Percentiles rank a stretch among this genome's conserved stretches.
These are phyloP conservation scores for Poeciliopsis retropinna DNA, from an alignment of 2,113 vertebrate species.

Conservation along the genomic window DNA sequence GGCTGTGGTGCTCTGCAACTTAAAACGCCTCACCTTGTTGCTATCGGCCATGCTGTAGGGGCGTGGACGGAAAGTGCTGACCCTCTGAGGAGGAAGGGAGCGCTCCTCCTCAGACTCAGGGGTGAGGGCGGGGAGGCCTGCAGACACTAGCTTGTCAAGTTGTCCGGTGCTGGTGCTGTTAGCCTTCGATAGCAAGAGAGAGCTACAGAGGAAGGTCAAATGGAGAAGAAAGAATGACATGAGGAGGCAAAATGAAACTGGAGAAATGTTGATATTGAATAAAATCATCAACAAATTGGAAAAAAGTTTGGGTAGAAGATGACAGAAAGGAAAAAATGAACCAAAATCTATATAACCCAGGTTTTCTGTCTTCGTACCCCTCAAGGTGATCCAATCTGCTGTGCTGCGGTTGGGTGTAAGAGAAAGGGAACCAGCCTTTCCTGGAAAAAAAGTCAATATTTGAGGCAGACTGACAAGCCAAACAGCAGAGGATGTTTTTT, in stretches of 20 bases:
- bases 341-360: background rate
- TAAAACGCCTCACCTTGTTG: constrained; percentile 66
- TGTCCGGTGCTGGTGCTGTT: constrained; percentile 79
- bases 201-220: constrained; percentile 48
- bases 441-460: constrained; percentile 50
- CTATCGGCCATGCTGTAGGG: constrained; percentile 87
- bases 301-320: background rate
- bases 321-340: background rate
- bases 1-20: background rate
- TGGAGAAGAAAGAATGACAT: constrained; percentile 5
- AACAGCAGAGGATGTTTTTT: background rate
- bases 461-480: background rate
- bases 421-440: constrained; percentile 90
- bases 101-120: constrained; percentile 72
- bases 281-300: constrained; percentile 32
- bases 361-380: constrained; percentile 62
- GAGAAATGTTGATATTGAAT: constrained; percentile 21
- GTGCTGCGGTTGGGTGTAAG: constrained; percentile 83
- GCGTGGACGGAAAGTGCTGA: constrained; percentile 83
- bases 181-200: constrained; percentile 74
- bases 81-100: constrained; percentile 71
- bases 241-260: background rate
- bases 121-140: constrained; percentile 52
- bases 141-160: constrained; percentile 77
- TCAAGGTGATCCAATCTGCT: constrained; percentile 68